These are phyloP conservation scores for Xestia sexstrigata DNA, from an alignment of 2,888 invertebrate species.

Conservation along the genomic window DNA sequence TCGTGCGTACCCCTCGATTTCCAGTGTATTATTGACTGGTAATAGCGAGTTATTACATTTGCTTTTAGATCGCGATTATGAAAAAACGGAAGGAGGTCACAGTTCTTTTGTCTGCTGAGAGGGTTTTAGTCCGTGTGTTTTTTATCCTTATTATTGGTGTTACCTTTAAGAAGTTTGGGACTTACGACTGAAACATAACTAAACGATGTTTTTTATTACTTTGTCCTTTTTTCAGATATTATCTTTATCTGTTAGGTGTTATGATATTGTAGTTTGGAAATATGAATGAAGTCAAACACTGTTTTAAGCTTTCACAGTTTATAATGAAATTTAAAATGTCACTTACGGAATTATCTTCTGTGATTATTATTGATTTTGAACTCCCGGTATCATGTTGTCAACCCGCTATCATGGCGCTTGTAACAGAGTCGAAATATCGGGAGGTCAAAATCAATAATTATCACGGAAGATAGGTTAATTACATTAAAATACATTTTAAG, in stretches of 20 bases:
- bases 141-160: constrained; percentile 7
- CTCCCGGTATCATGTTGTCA: no score
- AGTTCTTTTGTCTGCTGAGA: constrained; percentile 20
- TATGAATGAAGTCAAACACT: neutral
- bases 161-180: constrained; percentile 3
- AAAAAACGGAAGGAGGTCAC: constrained; percentile 42
- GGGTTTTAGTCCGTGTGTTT: constrained; percentile 9
- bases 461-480: no score
- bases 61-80: constrained; percentile 63
- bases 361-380: no score
- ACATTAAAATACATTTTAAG: no score
- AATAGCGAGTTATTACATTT: constrained; percentile 73
- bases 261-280: neutral
- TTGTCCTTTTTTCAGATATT: neutral
- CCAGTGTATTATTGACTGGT: constrained; percentile 79
- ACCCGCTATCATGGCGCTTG: no score
- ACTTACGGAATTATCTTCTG: no score
- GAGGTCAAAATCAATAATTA: no score
- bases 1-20: constrained; percentile 75
- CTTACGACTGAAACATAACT: neutral
- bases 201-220: neutral
- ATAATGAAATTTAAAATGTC: no score
- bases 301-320: no score
- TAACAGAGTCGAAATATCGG: no score
- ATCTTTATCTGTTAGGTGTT: neutral